A percentile compares a stretch with the other conserved stretches of the same genome.
Evolutionary conservation across 1,140 invertebrate species (phyloP).

Genomic region (Oncopodura yosiiana): DNA sequence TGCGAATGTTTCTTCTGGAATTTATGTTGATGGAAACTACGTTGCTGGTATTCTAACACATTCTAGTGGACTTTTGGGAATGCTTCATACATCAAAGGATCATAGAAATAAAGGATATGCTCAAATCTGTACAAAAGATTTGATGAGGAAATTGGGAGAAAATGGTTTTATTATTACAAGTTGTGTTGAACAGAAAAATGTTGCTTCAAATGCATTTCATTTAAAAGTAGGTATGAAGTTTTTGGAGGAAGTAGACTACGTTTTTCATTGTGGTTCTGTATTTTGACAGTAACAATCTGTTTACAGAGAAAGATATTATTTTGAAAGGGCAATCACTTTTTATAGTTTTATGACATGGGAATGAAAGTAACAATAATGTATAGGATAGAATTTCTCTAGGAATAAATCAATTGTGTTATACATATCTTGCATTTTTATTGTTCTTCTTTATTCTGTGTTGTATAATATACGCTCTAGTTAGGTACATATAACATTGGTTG

Average conservation of each 20-base stretch:
- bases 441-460: constrained; percentile 5
- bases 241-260: no score
- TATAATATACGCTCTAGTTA: no score
- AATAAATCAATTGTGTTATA: no score
- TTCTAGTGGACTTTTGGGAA: constrained; percentile 5
- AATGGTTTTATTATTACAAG: constrained; percentile 10
- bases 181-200: neutral
- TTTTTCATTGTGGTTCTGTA: no score
- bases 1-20: neutral
- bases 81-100: constrained; percentile 9
- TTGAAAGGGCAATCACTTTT: no score
- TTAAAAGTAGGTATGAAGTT: constrained; percentile 1
- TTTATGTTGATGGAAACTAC: constrained; percentile 4
- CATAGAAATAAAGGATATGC: constrained; percentile 6
- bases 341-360: no score
- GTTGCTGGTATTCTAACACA: constrained; percentile 5
- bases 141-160: constrained; percentile 2
- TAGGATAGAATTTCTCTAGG: no score
- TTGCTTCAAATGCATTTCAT: neutral
- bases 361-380: no score
- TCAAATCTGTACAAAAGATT: neutral
- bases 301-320: no score
- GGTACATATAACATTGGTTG: no score
- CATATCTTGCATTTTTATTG: constrained; percentile 5
- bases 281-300: no score